Evolutionary conservation across 2,113 vertebrate species (phyloP).

Genomic region (Protomyctophum bolini): DNA sequence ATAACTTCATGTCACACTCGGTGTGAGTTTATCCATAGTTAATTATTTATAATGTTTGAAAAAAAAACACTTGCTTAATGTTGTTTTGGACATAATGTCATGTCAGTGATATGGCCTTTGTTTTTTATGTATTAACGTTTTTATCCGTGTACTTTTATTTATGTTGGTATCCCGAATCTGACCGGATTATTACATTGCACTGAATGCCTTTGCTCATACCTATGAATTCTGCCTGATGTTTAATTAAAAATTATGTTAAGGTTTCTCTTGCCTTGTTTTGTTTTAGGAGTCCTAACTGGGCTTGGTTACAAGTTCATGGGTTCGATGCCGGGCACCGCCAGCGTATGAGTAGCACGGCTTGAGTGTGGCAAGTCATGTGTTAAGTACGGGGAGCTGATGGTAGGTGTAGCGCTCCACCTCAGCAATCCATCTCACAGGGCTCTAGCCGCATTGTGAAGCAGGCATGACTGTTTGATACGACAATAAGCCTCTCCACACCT

Average conservation of each 20-base stretch:
- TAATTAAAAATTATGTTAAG: constrained; percentile 33
- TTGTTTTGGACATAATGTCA: constrained; percentile 20
- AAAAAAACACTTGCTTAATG: constrained; percentile 13
- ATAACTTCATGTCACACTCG: constrained; percentile 10
- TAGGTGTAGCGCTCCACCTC: no score
- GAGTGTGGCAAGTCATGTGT: no score
- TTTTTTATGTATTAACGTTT: background rate
- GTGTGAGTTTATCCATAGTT: background rate
- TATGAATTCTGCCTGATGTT: constrained; percentile 33
- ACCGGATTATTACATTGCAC: background rate
- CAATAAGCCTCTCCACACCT: no score
- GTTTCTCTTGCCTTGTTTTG: background rate
- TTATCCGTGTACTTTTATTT: constrained; percentile 30
- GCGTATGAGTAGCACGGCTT: no score
- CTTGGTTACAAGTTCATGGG: background rate
- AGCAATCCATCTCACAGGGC: no score
- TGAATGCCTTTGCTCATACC: constrained; percentile 7
- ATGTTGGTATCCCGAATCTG: constrained; percentile 18
- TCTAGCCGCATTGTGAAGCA: no score
- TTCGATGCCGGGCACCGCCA: no score
- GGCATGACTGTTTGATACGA: no score
- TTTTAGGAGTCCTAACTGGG: background rate
- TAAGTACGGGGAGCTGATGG: no score
- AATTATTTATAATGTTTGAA: constrained; percentile 1
- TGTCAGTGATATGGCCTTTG: background rate